Percentiles rank a stretch among this genome's conserved stretches.
These are phyloP conservation scores for Diglossa cyanea DNA, from an alignment of 2,797 vertebrate genomes.

Conservation along the genomic window DNA sequence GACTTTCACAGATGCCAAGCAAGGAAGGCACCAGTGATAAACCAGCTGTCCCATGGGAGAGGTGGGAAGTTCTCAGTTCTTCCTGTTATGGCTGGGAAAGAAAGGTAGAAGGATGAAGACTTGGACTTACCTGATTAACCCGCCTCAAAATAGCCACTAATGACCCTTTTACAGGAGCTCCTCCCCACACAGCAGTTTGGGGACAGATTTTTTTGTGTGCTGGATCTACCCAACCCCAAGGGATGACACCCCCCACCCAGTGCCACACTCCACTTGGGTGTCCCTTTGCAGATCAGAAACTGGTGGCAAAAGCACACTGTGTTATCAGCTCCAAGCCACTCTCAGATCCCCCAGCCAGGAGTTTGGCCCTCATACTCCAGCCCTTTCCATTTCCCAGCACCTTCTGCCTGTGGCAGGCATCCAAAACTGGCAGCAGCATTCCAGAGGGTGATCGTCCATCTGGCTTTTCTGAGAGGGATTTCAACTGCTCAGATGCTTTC, in stretches of 20 bases:
- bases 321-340: rapidly evolving
- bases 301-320: background rate
- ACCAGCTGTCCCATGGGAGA: background rate
- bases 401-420: background rate
- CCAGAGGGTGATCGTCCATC: rapidly evolving
- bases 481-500: background rate
- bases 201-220: background rate
- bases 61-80: background rate
- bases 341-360: background rate
- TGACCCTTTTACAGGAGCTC: background rate
- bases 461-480: background rate
- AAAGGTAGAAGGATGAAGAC: background rate
- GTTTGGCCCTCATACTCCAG: background rate
- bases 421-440: background rate
- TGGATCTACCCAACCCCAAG: background rate
- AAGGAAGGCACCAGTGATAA: background rate
- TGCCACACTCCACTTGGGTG: rapidly evolving
- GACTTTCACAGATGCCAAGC: background rate
- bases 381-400: background rate
- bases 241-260: rapidly evolving
- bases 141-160: background rate
- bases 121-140: background rate
- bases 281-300: background rate
- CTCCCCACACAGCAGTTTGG: background rate
- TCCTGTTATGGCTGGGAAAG: background rate